Evolutionary conservation across 2,888 invertebrate genomes (phyloP), one percentile per base, ranked within the genome.

Genomic region (Volucella inflata): DNA sequence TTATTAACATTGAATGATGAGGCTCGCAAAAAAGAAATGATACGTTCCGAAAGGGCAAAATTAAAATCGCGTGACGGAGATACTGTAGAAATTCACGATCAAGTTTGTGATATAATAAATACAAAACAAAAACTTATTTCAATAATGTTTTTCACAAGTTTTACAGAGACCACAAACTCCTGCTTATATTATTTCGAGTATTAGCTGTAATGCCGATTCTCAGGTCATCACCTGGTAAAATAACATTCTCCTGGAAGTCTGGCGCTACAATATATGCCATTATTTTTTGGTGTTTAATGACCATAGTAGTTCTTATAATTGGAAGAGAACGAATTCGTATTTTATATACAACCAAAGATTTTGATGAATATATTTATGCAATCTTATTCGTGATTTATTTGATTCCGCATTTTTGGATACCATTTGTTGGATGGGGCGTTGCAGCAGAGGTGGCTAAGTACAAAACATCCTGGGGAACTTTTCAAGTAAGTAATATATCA

Each of bases 321-420:
- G 95, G 95, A 0, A 93, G 93, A 87, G 95, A 95, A 88, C 91
- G 95, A 1, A 87, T 95, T 48, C 91, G 93, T 88, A 95, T 95
- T 84, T 90, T 95, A 42, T 92, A 93, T 14, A 94, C 94, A 36
- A 94, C 94, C 87, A 93, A 93, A 71, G 93, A 94, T 88, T 95
- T 95, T 88, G 95, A 95, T 89, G 95, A 95, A 88, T 95, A 95
- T 88, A 95, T 95, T 88, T 95, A 95, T 89, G 94, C 95, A 0
- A 94, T 95, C 71, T 92, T 95, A 16, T 95, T 95, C 89, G 93
- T 95, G 0, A 93, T 95, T 11, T 95, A 94, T 89, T 92, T 95
- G 59, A 93, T 95, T 10, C 95, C 95, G 0, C 95, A 95, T 89
- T 95, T 95, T 90, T 95, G 94, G 94, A 89, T 90, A 55, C 95